Evolutionary conservation across 2,888 invertebrate species (phyloP).

Genomic region (Galerucella nymphaeae): DNA sequence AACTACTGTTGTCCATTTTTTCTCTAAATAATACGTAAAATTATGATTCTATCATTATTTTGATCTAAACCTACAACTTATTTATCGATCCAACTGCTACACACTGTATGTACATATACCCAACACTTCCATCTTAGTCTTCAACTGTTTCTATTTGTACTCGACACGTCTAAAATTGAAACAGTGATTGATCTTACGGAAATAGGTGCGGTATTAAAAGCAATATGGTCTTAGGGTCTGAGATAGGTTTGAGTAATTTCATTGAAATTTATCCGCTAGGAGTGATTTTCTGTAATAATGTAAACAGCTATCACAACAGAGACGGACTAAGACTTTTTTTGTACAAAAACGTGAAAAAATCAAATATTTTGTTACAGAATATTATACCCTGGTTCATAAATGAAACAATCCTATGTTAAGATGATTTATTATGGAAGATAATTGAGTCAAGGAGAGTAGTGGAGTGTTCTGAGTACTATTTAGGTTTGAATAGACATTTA

Average conservation of each 20-base stretch:
- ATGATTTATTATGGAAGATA: conserved; percentile 1
- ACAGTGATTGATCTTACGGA: conserved; percentile 42
- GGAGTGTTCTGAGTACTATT: background rate
- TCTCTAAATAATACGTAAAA: too few species aligned
- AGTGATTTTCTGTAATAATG: conserved; percentile 42
- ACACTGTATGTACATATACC: background rate
- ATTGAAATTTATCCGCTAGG: conserved; percentile 44
- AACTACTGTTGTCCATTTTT: too few species aligned
- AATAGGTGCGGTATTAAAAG: conserved; percentile 43
- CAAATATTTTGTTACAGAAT: too few species aligned
- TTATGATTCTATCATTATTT: too few species aligned
- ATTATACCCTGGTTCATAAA: too few species aligned
- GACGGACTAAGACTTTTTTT: background rate
- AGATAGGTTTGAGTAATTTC: conserved; percentile 51
- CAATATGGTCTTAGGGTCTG: conserved; percentile 37
- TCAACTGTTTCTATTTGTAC: conserved; percentile 6
- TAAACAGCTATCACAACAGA: conserved; percentile 17
- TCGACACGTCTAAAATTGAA: conserved; percentile 37
- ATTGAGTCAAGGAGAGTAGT: background rate
- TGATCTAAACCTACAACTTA: too few species aligned
- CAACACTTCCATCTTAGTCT: background rate
- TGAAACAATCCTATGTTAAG: background rate
- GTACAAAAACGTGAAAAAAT: too few species aligned
- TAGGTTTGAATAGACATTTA: background rate
- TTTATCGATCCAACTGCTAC: background rate